phyloP scores from a whole-genome alignment of 2,888 invertebrate species.

The Rugalucina vietnamica region DNA sequence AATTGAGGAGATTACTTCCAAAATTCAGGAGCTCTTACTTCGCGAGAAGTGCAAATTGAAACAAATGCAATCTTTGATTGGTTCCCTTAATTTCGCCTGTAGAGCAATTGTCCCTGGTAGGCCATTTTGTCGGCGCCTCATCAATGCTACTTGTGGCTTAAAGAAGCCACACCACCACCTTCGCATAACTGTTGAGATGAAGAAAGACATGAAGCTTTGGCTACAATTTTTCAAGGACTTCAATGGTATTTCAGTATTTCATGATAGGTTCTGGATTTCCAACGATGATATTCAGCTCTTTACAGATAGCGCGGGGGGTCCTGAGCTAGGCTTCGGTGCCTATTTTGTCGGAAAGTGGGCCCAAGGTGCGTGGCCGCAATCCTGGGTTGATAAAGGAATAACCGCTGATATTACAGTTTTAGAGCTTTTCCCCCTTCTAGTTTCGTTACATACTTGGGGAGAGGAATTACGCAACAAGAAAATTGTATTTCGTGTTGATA shows the following conservation, averaged over 20 bases:
- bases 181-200: not conserved
- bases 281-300: conserved; percentile 24
- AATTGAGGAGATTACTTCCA: not conserved
- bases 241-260: conserved; percentile 11
- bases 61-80: conserved; percentile 14
- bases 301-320: conserved; percentile 16
- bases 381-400: not conserved
- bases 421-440: conserved; percentile 19
- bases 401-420: conserved; percentile 25
- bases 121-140: conserved; percentile 32
- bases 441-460: conserved; percentile 19
- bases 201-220: conserved; percentile 18
- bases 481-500: conserved; percentile 25
- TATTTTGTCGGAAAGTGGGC: conserved; percentile 5
- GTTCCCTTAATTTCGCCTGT: conserved; percentile 9
- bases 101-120: conserved; percentile 19
- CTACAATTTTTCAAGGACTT: conserved; percentile 19
- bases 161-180: conserved; percentile 19
- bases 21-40: not conserved
- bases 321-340: conserved; percentile 11
- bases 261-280: conserved; percentile 20
- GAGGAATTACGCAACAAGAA: conserved; percentile 8
- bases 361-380: not conserved
- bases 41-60: not conserved
- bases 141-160: conserved; percentile 15